A percentile compares a stretch with the other conserved stretches of the same genome.
Conservation (phyloP, 2,113 vertebrate genomes). For the Ariopsis seemanni region DNA sequence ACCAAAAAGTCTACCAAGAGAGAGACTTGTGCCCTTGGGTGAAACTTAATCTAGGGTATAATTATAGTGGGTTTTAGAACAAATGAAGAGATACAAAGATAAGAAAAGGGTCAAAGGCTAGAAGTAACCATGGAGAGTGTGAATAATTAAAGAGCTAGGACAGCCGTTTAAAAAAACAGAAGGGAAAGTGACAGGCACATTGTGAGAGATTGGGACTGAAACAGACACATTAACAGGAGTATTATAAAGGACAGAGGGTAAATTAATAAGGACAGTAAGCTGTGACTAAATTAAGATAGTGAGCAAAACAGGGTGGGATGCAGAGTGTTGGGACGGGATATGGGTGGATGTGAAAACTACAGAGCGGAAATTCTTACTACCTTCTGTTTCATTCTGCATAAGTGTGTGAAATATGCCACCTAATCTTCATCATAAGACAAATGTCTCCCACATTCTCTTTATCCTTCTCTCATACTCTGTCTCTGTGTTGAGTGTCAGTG, state of each 20-base stretch:
- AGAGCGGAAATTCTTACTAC: constrained; percentile 2
- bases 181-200: background rate
- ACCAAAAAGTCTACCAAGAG: background rate
- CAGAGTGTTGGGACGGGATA: background rate
- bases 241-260: background rate
- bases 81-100: background rate
- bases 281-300: background rate
- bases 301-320: background rate
- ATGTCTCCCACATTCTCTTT: background rate
- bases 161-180: background rate
- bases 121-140: background rate
- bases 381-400: constrained; percentile 27
- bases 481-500: constrained; percentile 4
- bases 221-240: background rate
- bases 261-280: background rate
- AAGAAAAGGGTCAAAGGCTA: background rate
- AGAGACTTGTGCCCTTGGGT: background rate
- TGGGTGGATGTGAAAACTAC: background rate
- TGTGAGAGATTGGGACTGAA: too few relatives aligned
- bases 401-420: constrained; percentile 32
- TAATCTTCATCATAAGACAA: constrained; percentile 30
- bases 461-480: background rate
- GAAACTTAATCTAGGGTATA: background rate
- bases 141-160: background rate
- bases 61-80: background rate